Base-by-base conservation (phyloP, 2,797 vertebrate species). In the Eurystomus glaucurus region DNA sequence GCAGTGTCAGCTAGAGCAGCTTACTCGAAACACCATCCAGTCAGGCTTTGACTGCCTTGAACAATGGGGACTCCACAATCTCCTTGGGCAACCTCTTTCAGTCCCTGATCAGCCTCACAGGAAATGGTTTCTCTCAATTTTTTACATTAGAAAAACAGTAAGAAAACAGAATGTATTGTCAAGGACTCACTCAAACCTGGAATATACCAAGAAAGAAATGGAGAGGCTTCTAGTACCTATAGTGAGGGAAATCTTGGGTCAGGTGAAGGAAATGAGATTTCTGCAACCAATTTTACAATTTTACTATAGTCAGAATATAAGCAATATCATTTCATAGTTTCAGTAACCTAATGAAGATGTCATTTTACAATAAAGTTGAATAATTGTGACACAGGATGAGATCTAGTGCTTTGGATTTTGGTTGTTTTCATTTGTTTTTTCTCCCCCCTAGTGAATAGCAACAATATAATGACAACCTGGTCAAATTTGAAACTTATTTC, bases 51-150 rank as follows among this genome's bases (percentile, higher is more conserved):
- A 25, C 7, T 70, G 12, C 26, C 21, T 51, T 18, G 52, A 68
- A 43, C 18, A 10, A 64, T 0, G 0, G 21, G 12, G 10, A 70
- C 23, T 55, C 28, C 25, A 37, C 13, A 43, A 8, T 5, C 9
- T 62, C 50, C 55, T 25, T 66, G 19, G 4, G 14, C 7, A 80
- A 51, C 9, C 5, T 65, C 57, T 48, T 69, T 43, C 33, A 48
- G 19, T 37, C 14, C 4, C 21, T 19, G 3, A 51, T n/a, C 6
- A 58, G 6, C 5, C 7, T 22, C 10, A 46, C 15, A 50, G 35
- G n/a, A 19, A 28, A 72, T 43, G 11, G 41, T 43, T 43, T 43
- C 41, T 43, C 41, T 14, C 5, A 6, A 2, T 29, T n/a, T 65
- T 78, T 85, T n/a, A 26, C 7, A 4, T 26, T 31, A 58, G 8